Base-by-base conservation (phyloP, 2,113 vertebrate species). In the Campylorhamphus procurvoides region DNA sequence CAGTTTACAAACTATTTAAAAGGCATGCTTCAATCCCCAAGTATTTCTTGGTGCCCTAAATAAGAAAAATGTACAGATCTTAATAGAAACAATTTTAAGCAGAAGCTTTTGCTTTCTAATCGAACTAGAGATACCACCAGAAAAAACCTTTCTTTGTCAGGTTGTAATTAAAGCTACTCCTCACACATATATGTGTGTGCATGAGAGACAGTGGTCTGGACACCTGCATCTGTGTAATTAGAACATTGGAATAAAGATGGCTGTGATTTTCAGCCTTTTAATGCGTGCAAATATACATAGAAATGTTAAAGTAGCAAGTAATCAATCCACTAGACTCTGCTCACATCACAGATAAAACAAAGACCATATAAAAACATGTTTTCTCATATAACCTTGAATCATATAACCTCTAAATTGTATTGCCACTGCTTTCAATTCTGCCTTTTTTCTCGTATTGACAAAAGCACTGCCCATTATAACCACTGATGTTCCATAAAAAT, bases 51-150 rank as follows among this genome's bases (percentile, higher is more conserved):
- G 14, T 94, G 62, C 31, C 46, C 46, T 90, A 91, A 96, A 75
- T 71, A 23, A 84, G 78, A 90, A 86, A 74, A 81, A 74, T 59
- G 42, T 37, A 89, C 35, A 81, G 39, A 42, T 52, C 68, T 85
- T 84, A 92, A 83, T 42, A 88, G 62, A 81, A 92, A 90, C 69
- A 60, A 86, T 82, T 62, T 81, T 22, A 22, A 78, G 40, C 28
- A 84, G 50, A 94, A 86, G 64, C 25, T 95, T 90, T 76, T 80
- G 28, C 31, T 64, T 94, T 83, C 84, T 93, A 74, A 87, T 75
- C 10, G 22, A 93, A 89, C 47, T 22, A 33, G 29, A 80, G 58
- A 72, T 68, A 64, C 31, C 82, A 84, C 56, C 68, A 64, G 40
- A 84, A 90, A 33, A 81, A 72, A 44, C 6, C 82, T 83, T 81